Conservation (phyloP, 1,140 invertebrate species). For the Nymphalis io region DNA sequence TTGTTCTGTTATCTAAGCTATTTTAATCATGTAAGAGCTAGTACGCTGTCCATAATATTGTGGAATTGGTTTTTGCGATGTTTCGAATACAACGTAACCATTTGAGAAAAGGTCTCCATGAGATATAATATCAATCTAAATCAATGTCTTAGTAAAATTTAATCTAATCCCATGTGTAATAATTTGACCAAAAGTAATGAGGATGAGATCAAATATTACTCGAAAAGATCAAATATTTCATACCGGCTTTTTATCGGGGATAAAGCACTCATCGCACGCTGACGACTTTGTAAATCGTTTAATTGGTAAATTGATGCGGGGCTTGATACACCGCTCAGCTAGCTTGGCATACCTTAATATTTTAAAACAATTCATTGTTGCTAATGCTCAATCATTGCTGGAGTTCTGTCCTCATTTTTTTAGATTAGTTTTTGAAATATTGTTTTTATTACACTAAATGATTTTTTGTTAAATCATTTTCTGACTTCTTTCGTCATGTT, state of each 20-base stretch:
- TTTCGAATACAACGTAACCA: too few species aligned
- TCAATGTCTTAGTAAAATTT: too few species aligned
- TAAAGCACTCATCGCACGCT: conserved; percentile 45
- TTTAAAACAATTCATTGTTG: conserved; percentile 18
- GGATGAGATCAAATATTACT: background rate
- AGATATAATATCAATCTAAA: too few species aligned
- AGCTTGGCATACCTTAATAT: conserved; percentile 13
- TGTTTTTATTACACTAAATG: background rate
- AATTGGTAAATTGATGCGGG: conserved; percentile 8
- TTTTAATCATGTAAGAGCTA: too few species aligned
- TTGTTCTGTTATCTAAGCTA: too few species aligned
- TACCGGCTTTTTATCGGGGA: conserved; percentile 53
- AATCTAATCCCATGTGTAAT: too few species aligned
- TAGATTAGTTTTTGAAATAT: conserved; percentile 12
- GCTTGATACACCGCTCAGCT: background rate
- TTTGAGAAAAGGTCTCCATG: too few species aligned
- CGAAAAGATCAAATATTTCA: conserved; percentile 1
- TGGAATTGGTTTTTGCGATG: too few species aligned
- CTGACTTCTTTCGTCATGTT: conserved; percentile 6
- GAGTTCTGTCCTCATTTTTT: conserved; percentile 23
- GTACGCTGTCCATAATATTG: too few species aligned
- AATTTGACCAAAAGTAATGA: background rate
- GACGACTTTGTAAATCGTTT: conserved; percentile 42
- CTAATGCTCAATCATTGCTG: conserved; percentile 13
- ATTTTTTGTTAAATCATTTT: conserved; percentile 20